Conservation (phyloP, 2,113 vertebrate genomes). For the Amia ocellicauda region DNA sequence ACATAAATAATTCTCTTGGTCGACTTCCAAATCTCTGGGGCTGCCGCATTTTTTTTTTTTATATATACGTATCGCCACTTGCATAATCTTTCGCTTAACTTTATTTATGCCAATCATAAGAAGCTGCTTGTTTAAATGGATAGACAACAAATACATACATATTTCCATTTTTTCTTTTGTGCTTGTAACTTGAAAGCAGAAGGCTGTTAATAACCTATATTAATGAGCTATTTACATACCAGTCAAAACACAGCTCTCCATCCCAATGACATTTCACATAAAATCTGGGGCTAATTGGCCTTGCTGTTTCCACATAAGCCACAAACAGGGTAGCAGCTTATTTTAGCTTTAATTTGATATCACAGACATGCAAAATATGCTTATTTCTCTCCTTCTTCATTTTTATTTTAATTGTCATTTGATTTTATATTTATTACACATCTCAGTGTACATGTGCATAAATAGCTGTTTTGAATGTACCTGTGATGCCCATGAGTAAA, state of each 20-base stretch:
- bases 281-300: conserved; percentile 11
- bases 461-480: too few relatives aligned
- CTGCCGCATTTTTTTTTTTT: conserved; percentile 49
- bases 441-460: too few relatives aligned
- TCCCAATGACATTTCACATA: conserved; percentile 23
- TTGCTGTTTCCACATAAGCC: conserved; percentile 9
- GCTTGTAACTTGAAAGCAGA: conserved; percentile 22
- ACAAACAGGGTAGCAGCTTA: background rate
- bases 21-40: conserved; percentile 52
- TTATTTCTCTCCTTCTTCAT: background rate
- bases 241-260: conserved; percentile 36
- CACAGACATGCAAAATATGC: background rate
- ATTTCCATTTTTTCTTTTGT: conserved; percentile 12
- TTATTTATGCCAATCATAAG: conserved; percentile 65
- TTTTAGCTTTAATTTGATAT: background rate
- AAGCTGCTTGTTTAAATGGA: conserved; percentile 50
- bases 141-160: conserved; percentile 53
- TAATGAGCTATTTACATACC: conserved; percentile 45
- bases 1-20: conserved; percentile 63
- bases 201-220: conserved; percentile 36
- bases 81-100: conserved; percentile 64
- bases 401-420: too few relatives aligned
- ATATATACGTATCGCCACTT: conserved; percentile 47
- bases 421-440: too few relatives aligned
- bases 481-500: too few relatives aligned